Evolutionary conservation across 2,888 invertebrate species (phyloP).

Genomic region (Blastobasis lacticolella): DNA sequence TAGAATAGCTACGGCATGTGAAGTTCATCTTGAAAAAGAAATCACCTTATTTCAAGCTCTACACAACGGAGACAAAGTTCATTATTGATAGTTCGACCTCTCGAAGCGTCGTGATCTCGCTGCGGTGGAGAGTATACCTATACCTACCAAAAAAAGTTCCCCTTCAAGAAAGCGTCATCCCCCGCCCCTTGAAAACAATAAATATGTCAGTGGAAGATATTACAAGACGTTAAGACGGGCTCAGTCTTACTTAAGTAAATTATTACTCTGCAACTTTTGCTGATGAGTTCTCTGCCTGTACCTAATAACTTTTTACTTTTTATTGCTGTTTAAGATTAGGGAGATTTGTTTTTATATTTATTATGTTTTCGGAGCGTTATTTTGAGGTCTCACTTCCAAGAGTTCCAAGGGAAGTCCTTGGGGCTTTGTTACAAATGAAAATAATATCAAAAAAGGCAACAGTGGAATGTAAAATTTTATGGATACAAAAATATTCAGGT

Average conservation of each 20-base stretch:
- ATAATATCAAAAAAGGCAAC: no score
- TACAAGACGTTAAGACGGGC: constrained; percentile 53
- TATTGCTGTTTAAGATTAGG: constrained; percentile 49
- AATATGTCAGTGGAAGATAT: constrained; percentile 71
- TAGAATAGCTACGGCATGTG: no score
- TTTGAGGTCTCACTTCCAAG: no score
- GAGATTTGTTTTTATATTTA: constrained; percentile 29
- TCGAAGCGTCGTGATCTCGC: no score
- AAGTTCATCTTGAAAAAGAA: no score
- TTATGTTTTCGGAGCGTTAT: constrained; percentile 19
- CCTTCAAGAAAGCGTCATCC: constrained; percentile 36
- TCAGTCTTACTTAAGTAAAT: constrained; percentile 63
- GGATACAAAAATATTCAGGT: no score
- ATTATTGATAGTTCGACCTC: background rate
- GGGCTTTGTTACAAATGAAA: no score
- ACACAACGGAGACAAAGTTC: background rate
- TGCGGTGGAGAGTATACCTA: no score
- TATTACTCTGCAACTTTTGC: constrained; percentile 63
- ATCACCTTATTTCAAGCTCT: background rate
- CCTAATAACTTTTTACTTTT: constrained; percentile 66
- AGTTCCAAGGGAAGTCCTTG: no score
- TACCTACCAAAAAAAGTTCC: constrained; percentile 21
- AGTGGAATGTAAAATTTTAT: background rate
- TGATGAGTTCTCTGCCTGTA: constrained; percentile 53
- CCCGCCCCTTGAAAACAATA: constrained; percentile 62